Evolutionary conservation across 2,888 invertebrate species (phyloP), one percentile per base, ranked within the genome.

Genomic region (Lissonota sp.): DNA sequence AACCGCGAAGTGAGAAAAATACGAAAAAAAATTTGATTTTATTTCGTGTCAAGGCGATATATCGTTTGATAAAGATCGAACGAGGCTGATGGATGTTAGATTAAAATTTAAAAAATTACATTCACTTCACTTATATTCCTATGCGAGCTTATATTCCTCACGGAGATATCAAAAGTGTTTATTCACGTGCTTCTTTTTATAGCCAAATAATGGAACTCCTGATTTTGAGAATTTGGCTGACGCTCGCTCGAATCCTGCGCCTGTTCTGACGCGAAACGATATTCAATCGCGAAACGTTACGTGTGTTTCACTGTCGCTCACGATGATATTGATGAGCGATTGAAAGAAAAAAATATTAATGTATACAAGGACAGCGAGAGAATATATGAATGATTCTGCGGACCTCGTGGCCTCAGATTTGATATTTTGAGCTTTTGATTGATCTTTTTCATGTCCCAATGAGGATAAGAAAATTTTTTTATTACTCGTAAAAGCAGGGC

Each of bases 281-380:
- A 26, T 26, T 26, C 14, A 14, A 3, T 57, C 49, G 14, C 37
- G 40, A n/a, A 46, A 46, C 16, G 40, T 40, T 53, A 70, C 57
- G 12, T 57, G 16, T 55, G 42, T 10, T 37, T 12, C n/a, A 0
- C 40, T 37, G 69, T 8, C 12, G 51, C 14, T 16, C 37, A 7
- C 14, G 6, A 14, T 26, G 66, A 60, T 72, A 80, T 80, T 72
- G 67, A 72, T 69, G 76, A 63, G 49, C 26, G 62, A 42, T 63
- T 57, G 63, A 42, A 26, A 77, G 64, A 63, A 55, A 55, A 46
- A 63, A 8, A 49, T 51, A 53, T 5, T 3, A 51, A 75, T 42
- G 64, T 12, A 42, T 26, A 2, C 64, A 46, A 70, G 70, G 66
- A 37, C 44, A 64, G 16, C 44, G 49, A 42, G n/a, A 7, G 55